Evolutionary conservation across 2,113 vertebrate genomes (phyloP), one percentile per base, ranked within the genome.

Genomic region (Ranitomeya variabilis): DNA sequence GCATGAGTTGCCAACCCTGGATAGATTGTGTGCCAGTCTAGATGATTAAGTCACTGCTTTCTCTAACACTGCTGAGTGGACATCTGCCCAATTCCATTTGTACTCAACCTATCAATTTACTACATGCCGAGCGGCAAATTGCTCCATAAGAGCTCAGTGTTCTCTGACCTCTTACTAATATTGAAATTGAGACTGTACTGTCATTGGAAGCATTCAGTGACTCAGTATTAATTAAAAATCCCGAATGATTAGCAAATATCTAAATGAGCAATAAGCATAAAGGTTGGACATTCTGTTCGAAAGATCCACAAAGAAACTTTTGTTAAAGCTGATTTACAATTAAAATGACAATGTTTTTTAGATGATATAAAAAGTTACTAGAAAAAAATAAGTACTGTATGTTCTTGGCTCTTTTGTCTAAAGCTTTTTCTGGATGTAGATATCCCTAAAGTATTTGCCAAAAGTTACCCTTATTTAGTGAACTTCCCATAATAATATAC

Each of bases 31-130:
- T 78, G 82, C 81, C 51, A 79, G 57, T 74, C 73, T 77, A 66
- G 71, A 71, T 85, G 57, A 89, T 89, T 89, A 89, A 84, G 84
- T 89, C 62, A 54, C 57, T 62, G 37, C 80, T 77, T 59, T 77
- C 59, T 83, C 66, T 55, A 79, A 19, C 11, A 8, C 73, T 85
- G 81, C 59, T 66, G 81, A 85, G 87, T 78, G 87, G 87, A 89
- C 82, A 89, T 89, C 87, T 89, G 87, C 60, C 87, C 87, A 69
- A 85, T 84, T 85, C 81, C 57, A 78, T 88, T 76, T 88, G 71
- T 55, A 78, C 57, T 64, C 37, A 66, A 55, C 71, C 69, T 85
- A 88, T 82, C 80, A 88, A 88, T 88, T 88, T 82, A 62, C 80
- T 88, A 60, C 86, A 82, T 74, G 86, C 79, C 51, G 86, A 71